Evolutionary conservation across 2,888 invertebrate species (phyloP), one percentile per base, ranked within the genome.

Genomic region (Formica aserva): DNA sequence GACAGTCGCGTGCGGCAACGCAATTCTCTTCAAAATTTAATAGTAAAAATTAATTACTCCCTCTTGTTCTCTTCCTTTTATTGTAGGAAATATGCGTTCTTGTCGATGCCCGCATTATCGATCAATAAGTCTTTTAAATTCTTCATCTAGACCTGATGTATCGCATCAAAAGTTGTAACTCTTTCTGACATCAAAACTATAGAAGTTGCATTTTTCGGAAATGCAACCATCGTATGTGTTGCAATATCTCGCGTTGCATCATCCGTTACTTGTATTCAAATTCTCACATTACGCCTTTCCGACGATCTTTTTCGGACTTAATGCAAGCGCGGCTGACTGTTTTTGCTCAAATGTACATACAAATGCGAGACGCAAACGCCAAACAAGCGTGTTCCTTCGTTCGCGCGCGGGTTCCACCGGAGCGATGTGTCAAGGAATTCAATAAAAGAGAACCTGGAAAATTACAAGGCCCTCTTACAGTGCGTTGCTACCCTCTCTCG

Each of bases 401-500:
- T 22, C 38, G 22, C 45, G 45, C 65, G 67, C 77, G 69, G 15
- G 48, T 52, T 67, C 26, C 32, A 65, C 69, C 52, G 45, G 48
- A 18, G 38, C 62, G 48, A 76, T 29, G 67, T 69, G 78, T 69
- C 77, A 72, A 74, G 78, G 86, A 86, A 89, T 89, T 83, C 71
- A 80, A 86, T 85, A 80, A 86, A 86, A 87, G 84, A 63, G 85
- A 60, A 66, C 67, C 83, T 22, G 52, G 80, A 82, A 83, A 89
- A 88, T 89, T 89, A 82, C 86, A 81, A 81, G 82, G 57, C 66
- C 80, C 74, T 82, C 63, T 82, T 67, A 52, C 48, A 76, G 48
- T 35, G 13, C 69, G 76, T 26, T 15, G 26, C 63, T 55, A 67
- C 26, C 55, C 48, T 8, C 35, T 65, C 9, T 38, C 69, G 6